Evolutionary conservation across 1,140 invertebrate genomes (phyloP).

Genomic region (Procambarus virginalis): DNA sequence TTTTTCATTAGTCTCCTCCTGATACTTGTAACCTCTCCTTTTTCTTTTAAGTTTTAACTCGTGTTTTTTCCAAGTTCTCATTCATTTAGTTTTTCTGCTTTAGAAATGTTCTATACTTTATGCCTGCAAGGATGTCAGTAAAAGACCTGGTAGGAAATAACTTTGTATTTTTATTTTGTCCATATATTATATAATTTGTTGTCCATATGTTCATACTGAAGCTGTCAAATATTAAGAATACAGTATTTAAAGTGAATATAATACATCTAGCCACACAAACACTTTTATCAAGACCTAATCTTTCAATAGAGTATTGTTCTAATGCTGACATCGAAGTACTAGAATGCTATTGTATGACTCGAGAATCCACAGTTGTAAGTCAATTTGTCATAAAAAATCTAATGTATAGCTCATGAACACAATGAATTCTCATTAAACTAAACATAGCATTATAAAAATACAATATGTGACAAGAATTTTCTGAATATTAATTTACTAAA

Average conservation of each 20-base stretch:
- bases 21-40: too few species aligned
- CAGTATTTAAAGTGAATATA: not conserved
- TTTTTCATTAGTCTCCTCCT: too few species aligned
- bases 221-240: not conserved
- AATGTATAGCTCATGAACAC: not conserved
- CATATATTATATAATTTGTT: not conserved
- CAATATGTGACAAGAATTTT: too few species aligned
- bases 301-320: not conserved
- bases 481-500: not conserved
- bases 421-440: conserved; percentile 8
- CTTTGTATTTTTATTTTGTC: conserved; percentile 4
- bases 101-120: not conserved
- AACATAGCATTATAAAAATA: too few species aligned
- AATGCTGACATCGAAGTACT: not conserved
- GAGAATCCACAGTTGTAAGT: too few species aligned
- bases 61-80: too few species aligned
- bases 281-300: not conserved
- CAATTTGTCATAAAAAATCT: not conserved
- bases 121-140: not conserved
- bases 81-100: too few species aligned
- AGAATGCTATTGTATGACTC: not conserved
- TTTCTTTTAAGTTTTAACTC: too few species aligned
- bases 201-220: not conserved
- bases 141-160: not conserved
- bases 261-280: not conserved